Percentiles rank a stretch among this genome's conserved stretches.
Evolutionary conservation across 2,113 vertebrate genomes (phyloP).

Genomic region (Brachypteracias leptosomus): DNA sequence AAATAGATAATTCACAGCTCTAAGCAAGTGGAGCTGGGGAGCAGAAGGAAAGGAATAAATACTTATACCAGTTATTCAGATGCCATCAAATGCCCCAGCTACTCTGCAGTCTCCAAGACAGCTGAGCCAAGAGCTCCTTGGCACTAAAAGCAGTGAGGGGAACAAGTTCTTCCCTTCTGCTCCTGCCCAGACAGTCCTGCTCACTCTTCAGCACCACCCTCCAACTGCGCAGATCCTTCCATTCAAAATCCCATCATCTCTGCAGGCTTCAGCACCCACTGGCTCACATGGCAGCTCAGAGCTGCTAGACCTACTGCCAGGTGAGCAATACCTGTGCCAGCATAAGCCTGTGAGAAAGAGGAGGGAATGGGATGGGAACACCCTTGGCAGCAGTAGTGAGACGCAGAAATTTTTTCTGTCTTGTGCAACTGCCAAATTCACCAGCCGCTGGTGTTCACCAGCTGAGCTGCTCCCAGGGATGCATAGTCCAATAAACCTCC

Average conservation of each 20-base stretch:
- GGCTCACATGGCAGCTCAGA: accelerated
- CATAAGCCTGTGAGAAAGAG: background rate
- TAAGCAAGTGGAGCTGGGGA: background rate
- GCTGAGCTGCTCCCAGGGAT: background rate
- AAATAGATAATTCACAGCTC: background rate
- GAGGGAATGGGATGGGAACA: background rate
- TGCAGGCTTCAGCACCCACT: background rate
- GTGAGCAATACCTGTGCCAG: background rate
- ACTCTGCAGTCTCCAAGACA: background rate
- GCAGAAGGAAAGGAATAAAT: background rate
- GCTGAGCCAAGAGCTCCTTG: background rate
- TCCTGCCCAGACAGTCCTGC: background rate
- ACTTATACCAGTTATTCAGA: background rate
- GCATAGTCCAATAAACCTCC: background rate
- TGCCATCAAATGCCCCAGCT: background rate
- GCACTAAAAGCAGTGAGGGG: background rate
- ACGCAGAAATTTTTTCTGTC: background rate
- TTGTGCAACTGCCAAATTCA: background rate
- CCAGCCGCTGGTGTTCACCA: background rate
- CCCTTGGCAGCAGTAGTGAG: accelerated
- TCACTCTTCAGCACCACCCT: background rate
- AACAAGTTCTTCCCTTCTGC: background rate
- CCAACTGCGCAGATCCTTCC: background rate
- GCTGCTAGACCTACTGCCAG: background rate
- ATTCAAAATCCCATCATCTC: background rate